Base-by-base conservation (phyloP, 2,888 invertebrate genomes). In the Cheilosia soror region DNA sequence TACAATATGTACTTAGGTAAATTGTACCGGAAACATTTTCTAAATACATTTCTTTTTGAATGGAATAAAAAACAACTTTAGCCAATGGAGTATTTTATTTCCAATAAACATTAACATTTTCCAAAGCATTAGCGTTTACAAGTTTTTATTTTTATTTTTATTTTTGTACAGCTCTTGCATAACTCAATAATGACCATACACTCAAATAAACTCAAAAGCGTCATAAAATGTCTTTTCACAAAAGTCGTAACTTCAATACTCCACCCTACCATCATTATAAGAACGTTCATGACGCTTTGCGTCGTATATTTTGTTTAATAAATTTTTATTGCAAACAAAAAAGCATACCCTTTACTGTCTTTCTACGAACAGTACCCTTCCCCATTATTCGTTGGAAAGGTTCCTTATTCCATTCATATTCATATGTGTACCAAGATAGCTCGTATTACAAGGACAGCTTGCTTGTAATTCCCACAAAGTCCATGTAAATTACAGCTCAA, bases 401-500 rank as follows among this genome's bases (percentile, higher is more conserved):
- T 47, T 47, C 49, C 57, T 13, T 37, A 31, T 51, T 20, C 58
- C 58, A 11, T 58, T 58, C 58, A 40, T 29, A 66, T 76, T 58
- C 42, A 68, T 58, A 25, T 51, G 6, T 15, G 29, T 37, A 25
- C 25, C 11, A 7, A 31, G 20, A 60, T 9, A 9, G 75, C 49
- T 58, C 40, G 49, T 57, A 29, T 40, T 57, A 31, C 31, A 42
- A 49, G 44, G 31, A 7, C 66, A n/a, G 62, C 47, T 58, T 51
- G 42, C 25, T 33, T 69, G 83, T 84, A 75, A 84, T 79, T 58
- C 69, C 60, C 47, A 37, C 73, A 75, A 84, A 84, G 68, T 69
- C 83, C 65, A 69, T 79, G 83, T 84, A 84, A 79, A 83, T 78
- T 68, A 75, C 37, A 37, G 25, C 75, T 62, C 57, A 31, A 7